These are phyloP conservation scores for Lordiphosa collinella DNA, from an alignment of 1,140 invertebrate species.

Conservation along the genomic window DNA sequence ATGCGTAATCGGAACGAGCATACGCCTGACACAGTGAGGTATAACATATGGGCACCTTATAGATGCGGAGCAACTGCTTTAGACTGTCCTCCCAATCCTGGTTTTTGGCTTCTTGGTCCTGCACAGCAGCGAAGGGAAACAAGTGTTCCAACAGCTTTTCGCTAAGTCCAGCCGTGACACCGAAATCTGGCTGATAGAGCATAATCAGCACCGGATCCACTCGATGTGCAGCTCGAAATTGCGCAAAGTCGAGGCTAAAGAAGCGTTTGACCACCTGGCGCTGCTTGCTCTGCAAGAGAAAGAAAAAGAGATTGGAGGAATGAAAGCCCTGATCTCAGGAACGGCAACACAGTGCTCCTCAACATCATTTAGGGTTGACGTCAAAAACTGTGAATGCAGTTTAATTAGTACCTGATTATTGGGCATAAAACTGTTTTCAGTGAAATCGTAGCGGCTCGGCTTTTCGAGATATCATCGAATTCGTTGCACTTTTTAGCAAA, in stretches of 20 bases:
- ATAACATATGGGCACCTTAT: conserved; percentile 41
- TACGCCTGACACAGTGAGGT: conserved; percentile 23
- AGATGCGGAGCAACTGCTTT: conserved; percentile 1
- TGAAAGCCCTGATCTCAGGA: too few species aligned
- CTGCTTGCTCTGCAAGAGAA: background rate
- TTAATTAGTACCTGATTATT: too few species aligned
- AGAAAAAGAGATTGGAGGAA: too few species aligned
- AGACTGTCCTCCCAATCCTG: conserved; percentile 25
- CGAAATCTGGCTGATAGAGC: conserved; percentile 38
- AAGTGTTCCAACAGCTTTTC: conserved; percentile 10
- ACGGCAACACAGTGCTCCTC: too few species aligned
- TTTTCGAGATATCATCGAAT: too few species aligned
- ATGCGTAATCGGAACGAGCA: conserved; percentile 16
- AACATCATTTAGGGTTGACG: too few species aligned
- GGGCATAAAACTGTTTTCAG: too few species aligned
- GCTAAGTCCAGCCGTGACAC: background rate
- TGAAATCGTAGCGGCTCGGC: too few species aligned
- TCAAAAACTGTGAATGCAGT: too few species aligned
- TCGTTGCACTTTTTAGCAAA: too few species aligned
- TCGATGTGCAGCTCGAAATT: background rate
- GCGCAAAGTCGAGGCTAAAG: conserved; percentile 12
- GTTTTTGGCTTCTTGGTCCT: background rate
- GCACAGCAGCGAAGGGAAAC: background rate
- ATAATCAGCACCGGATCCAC: conserved; percentile 39
- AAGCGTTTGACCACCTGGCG: conserved; percentile 18